Conservation (phyloP, 2,113 vertebrate genomes). For the Thomomys bottae region DNA sequence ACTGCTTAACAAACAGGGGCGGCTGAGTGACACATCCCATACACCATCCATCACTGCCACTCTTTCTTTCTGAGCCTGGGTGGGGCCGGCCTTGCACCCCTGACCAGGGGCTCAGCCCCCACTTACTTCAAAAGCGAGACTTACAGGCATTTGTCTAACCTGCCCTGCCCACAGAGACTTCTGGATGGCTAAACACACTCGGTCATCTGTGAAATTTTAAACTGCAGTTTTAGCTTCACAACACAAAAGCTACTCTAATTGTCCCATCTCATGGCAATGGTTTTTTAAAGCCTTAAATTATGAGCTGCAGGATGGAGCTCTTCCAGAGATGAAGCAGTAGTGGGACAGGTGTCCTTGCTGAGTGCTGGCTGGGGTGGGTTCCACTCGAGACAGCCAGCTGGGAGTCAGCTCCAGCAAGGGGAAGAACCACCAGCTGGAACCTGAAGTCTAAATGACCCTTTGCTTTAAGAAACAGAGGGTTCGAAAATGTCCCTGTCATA, state of each 20-base stretch:
- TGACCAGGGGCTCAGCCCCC: neutral
- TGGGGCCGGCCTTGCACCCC: neutral
- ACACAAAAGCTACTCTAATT: neutral
- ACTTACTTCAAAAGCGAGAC: neutral
- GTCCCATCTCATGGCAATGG: neutral
- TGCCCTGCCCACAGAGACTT: neutral
- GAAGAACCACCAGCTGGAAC: neutral
- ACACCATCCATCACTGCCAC: no score
- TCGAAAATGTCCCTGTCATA: neutral
- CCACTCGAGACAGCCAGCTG: neutral
- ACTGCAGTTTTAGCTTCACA: neutral
- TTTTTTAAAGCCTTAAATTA: neutral
- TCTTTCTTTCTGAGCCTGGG: neutral
- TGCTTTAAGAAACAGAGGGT: neutral
- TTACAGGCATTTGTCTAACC: neutral
- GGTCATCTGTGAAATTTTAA: neutral
- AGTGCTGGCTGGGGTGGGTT: neutral
- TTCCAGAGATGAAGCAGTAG: neutral
- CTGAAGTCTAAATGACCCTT: neutral
- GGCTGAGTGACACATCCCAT: neutral
- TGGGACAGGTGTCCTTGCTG: neutral
- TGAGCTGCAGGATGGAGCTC: neutral
- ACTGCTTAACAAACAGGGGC: neutral
- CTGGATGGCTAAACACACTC: no score
- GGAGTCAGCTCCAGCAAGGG: neutral